A percentile compares a stretch with the other conserved stretches of the same genome.
Evolutionary conservation across 64 coral and sea anemone species (phyloP).

Genomic region (Montipora foliosa): DNA sequence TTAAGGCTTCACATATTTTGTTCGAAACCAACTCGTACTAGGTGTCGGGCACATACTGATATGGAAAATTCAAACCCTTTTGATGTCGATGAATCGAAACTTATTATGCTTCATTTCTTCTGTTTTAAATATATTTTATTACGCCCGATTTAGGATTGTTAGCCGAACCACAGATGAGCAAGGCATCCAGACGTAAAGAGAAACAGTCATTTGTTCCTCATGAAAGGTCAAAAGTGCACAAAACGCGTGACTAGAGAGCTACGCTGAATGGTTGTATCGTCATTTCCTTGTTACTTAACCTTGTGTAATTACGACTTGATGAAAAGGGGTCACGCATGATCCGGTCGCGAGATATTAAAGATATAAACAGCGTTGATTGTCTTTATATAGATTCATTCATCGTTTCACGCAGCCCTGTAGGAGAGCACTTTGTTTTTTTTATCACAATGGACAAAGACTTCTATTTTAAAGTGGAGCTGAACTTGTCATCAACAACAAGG

Average conservation of each 20-base stretch:
- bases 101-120: too few species aligned
- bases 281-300: too few species aligned
- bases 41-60: too few species aligned
- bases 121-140: too few species aligned
- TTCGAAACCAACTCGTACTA: too few species aligned
- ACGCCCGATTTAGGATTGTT: too few species aligned
- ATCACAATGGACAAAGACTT: neutral
- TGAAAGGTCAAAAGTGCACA: neutral
- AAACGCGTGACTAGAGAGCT: too few species aligned
- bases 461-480: neutral
- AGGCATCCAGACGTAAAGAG: too few species aligned
- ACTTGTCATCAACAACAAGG: neutral
- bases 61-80: too few species aligned
- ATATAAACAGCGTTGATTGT: neutral
- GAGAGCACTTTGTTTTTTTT: neutral
- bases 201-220: neutral
- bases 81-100: too few species aligned
- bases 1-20: too few species aligned
- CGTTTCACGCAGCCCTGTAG: neutral
- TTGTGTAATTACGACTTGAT: neutral
- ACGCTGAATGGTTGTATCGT: neutral
- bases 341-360: neutral
- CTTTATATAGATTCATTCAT: neutral
- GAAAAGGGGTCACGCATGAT: conserved; percentile 13
- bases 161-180: too few species aligned